Evolutionary conservation across 2,888 invertebrate genomes (phyloP), one percentile per base, ranked within the genome.

Genomic region (Drosophila longiperda): DNA sequence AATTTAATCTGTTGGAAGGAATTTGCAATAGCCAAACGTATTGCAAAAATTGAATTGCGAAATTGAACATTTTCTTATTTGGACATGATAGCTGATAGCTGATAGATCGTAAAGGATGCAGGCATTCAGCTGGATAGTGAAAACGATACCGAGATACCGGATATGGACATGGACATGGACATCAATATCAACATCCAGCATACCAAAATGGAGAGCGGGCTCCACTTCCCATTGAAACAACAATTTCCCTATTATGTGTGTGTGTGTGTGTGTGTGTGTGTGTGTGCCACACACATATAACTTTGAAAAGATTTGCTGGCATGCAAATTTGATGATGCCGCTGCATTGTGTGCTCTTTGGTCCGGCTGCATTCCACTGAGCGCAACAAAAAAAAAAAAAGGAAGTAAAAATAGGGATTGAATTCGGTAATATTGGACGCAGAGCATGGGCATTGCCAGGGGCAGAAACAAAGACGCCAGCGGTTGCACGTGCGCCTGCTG

Each of bases 241-340:
- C 26, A 49, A 29, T 69, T 69, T 65, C 33, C 48, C 29, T 29
- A 29, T 29, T 29, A 4, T 26, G 29, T 29, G 29, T 29, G 29
- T 29, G 29, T 29, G 29, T 29, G 29, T 29, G 29, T 29, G 29
- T 5, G 26, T 26, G 26, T 26, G 26, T 26, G 26, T 26, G 38
- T 53, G 34, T 53, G 23, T 23, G 9, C 40, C 15, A 12, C 45
- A 45, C n/a, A 45, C 45, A 45, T 38, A 29, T 38, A 26, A 38
- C 55, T 55, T 55, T 38, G 55, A 55, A 60, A 64, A 75, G 59
- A 78, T 67, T 74, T 66, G 67, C 53, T 59, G 17, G 75, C 36
- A 60, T 57, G 63, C 68, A 79, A 79, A 79, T 78, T 78, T 78
- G 80, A 79, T 75, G 78, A 75, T 75, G 75, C 72, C 74, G 59